Conservation (phyloP, 2,888 invertebrate genomes). For the Aleiodes alternator region DNA sequence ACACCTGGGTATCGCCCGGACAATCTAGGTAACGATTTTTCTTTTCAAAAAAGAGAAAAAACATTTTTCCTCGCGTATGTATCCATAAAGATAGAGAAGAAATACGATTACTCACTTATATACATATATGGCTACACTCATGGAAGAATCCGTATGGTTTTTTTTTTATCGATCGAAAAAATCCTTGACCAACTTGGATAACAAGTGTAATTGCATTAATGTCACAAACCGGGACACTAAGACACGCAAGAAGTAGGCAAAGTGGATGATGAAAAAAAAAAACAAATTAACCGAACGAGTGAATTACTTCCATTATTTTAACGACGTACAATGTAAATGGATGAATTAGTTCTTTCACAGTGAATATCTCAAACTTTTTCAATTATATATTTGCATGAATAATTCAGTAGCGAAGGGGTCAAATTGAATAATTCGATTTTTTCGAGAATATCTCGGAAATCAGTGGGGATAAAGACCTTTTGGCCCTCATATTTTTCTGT, state of each 20-base stretch:
- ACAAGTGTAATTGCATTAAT: constrained; percentile 31
- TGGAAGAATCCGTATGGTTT: background rate
- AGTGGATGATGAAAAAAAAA: constrained; percentile 2
- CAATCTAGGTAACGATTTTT: constrained; percentile 16
- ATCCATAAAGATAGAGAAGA: constrained; percentile 47
- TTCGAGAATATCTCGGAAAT: too few relatives aligned
- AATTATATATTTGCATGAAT: constrained; percentile 24
- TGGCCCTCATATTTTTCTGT: too few relatives aligned
- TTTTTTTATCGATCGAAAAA: constrained; percentile 39
- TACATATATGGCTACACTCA: constrained; percentile 1
- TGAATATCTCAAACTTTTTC: constrained; percentile 25
- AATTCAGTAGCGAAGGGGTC: background rate
- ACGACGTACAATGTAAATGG: too few relatives aligned
- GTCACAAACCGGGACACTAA: constrained; percentile 19
- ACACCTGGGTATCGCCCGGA: background rate
- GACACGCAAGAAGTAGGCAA: constrained; percentile 2
- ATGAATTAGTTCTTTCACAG: background rate
- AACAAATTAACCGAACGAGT: background rate
- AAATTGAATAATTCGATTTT: background rate
- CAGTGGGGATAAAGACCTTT: too few relatives aligned
- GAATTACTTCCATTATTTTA: background rate
- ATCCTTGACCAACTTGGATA: constrained; percentile 45
- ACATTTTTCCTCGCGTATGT: constrained; percentile 7
- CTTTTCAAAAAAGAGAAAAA: background rate
- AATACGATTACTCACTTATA: constrained; percentile 34